phyloP scores from a whole-genome alignment of 2,888 invertebrate species.

The Drosophila lacicola region DNA sequence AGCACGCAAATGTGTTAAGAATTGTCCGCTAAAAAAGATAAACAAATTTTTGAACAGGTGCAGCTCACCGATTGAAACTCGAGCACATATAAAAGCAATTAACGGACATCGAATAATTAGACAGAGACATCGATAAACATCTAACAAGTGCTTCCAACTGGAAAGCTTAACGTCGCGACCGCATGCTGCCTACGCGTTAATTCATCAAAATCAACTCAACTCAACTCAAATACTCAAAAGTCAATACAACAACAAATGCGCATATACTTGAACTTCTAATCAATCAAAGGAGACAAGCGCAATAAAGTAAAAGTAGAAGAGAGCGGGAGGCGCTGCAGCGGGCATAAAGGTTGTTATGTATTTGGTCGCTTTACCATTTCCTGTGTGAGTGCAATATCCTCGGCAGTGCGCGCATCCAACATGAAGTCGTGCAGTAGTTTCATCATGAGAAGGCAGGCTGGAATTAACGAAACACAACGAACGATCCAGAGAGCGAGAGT shows the following conservation, averaged over 20 bases:
- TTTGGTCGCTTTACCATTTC: slow-evolving; percentile 81
- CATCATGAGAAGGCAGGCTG: slow-evolving; percentile 80
- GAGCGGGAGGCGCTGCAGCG: background rate
- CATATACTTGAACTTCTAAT: slow-evolving; percentile 30
- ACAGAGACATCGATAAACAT: background rate
- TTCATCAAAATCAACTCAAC: slow-evolving; percentile 22
- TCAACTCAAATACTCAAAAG: slow-evolving; percentile 15
- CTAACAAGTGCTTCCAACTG: slow-evolving; percentile 2
- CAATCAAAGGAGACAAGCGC: slow-evolving; percentile 38
- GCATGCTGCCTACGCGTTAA: background rate
- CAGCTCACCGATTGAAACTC: background rate
- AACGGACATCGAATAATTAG: slow-evolving; percentile 8
- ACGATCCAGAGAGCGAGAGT: slow-evolving; percentile 54
- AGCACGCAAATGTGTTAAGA: slow-evolving; percentile 1
- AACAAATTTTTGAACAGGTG: slow-evolving; percentile 6
- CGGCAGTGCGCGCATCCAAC: slow-evolving; percentile 85
- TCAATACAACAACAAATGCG: slow-evolving; percentile 10
- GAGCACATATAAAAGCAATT: slow-evolving; percentile 11
- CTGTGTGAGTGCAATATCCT: slow-evolving; percentile 83
- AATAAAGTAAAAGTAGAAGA: slow-evolving; percentile 8
- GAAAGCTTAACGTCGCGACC: background rate
- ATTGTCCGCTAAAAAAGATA: background rate
- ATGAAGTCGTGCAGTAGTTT: slow-evolving; percentile 85
- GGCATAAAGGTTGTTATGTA: slow-evolving; percentile 10
- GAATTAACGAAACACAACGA: slow-evolving; percentile 17